Evolutionary conservation across 2,113 vertebrate species (phyloP).

Genomic region (Camelus dromedarius): DNA sequence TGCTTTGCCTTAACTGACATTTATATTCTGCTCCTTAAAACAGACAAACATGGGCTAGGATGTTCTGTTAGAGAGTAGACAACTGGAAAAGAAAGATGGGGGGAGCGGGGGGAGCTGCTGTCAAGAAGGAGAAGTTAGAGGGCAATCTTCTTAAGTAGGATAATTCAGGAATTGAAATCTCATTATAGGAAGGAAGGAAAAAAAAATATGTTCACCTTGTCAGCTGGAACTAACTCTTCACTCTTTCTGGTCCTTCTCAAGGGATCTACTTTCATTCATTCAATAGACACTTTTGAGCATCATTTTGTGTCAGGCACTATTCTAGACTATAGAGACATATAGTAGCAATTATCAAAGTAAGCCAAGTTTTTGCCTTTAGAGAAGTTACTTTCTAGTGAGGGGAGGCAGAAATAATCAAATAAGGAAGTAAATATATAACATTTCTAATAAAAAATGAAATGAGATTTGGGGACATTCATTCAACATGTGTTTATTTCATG

Average conservation of each 20-base stretch:
- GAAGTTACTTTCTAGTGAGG: neutral
- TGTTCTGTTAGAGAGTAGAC: neutral
- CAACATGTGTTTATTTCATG: neutral
- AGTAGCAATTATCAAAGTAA: neutral
- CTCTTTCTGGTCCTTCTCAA: neutral
- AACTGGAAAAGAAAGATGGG: neutral
- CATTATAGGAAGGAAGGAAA: neutral
- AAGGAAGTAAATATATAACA: neutral
- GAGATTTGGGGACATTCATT: neutral
- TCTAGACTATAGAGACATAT: neutral
- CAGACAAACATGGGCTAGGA: neutral
- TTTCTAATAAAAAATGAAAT: neutral
- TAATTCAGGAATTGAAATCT: neutral
- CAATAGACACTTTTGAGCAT: neutral
- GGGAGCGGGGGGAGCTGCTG: neutral
- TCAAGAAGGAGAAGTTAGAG: neutral
- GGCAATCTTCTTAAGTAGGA: neutral
- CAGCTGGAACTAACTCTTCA: neutral
- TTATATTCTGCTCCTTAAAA: neutral
- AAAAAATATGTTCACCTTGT: neutral
- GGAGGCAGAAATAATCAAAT: neutral
- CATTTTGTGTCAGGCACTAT: neutral
- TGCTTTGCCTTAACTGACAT: neutral
- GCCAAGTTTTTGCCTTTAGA: neutral
- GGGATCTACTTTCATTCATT: slow-evolving; percentile 21